Conservation (phyloP, 2,797 vertebrate species). For the Onychomys arenicola region DNA sequence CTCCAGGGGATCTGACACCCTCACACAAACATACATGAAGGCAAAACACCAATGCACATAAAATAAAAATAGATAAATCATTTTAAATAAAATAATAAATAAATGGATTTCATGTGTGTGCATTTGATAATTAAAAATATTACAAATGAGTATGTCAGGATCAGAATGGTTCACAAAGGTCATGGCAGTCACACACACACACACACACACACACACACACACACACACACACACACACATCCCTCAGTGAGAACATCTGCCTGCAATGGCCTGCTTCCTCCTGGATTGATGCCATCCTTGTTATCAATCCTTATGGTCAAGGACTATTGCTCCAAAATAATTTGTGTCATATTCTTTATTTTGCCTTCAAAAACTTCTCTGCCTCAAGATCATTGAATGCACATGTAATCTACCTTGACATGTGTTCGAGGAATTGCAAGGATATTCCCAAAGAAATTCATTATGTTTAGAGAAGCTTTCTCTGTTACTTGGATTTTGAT, state of each 20-base stretch:
- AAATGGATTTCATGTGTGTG: background rate
- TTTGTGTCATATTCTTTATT: background rate
- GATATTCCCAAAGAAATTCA: background rate
- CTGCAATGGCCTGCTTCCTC: background rate
- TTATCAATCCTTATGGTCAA: background rate
- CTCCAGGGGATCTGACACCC: background rate
- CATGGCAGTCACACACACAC: background rate
- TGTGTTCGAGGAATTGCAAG: background rate
- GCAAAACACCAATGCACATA: background rate
- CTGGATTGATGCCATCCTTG: background rate
- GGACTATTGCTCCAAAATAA: background rate
- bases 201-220: background rate
- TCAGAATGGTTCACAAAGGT: background rate
- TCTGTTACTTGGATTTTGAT: background rate
- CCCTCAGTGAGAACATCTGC: background rate
- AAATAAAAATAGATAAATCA: background rate
- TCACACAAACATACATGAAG: background rate
- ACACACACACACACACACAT: background rate
- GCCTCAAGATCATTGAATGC: background rate
- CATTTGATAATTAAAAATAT: background rate
- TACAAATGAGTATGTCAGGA: background rate
- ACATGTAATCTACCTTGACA: background rate
- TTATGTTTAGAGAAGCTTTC: background rate
- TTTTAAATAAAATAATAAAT: background rate
- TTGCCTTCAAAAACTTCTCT: background rate